These are phyloP conservation scores for Reticulitermes speratus DNA, from an alignment of 1,140 invertebrate genomes.

Conservation along the genomic window DNA sequence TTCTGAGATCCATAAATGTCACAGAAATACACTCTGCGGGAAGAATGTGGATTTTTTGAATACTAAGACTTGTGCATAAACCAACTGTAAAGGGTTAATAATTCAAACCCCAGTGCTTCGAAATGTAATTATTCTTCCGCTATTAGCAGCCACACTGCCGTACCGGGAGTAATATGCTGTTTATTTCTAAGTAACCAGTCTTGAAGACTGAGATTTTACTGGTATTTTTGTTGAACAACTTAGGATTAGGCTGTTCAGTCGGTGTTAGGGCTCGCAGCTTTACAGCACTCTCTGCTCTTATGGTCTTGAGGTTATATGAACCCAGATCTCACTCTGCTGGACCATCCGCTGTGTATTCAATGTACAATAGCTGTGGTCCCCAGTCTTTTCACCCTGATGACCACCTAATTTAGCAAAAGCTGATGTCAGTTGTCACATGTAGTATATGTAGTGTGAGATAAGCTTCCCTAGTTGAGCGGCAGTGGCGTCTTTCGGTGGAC, in stretches of 20 bases:
- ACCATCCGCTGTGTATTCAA: neutral
- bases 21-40: no score
- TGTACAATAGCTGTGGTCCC: no score
- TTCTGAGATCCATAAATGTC: no score
- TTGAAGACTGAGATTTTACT: neutral
- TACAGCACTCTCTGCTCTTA: neutral
- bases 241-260: neutral
- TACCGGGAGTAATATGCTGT: neutral
- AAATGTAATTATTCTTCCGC: neutral
- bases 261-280: neutral
- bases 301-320: neutral
- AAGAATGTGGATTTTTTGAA: no score
- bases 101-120: neutral
- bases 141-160: neutral
- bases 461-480: neutral
- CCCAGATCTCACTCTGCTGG: neutral
- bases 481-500: no score
- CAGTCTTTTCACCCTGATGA: neutral
- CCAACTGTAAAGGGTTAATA: no score
- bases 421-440: neutral
- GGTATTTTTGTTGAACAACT: neutral
- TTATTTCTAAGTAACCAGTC: neutral
- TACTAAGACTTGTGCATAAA: no score
- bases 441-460: neutral
- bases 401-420: neutral